Percentiles rank a stretch among this genome's conserved stretches.
phyloP scores from a whole-genome alignment of 2,888 invertebrate species.

The Leptinotarsa tumamoca region DNA sequence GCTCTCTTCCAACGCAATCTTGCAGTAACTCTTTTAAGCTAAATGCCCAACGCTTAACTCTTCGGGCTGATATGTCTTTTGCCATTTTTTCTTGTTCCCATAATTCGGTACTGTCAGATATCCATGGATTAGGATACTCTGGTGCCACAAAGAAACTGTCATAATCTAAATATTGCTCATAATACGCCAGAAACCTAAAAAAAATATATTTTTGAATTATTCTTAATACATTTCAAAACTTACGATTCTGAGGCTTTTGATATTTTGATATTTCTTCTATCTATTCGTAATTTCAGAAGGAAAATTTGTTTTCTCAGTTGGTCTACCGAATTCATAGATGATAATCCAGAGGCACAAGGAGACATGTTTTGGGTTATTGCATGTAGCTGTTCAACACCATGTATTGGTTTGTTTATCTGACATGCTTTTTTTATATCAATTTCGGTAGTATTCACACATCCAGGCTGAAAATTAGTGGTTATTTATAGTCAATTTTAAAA shows the following conservation, averaged over 20 bases:
- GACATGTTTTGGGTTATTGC: conserved; percentile 70
- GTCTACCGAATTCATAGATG: conserved; percentile 60
- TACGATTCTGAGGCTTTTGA: conserved; percentile 95
- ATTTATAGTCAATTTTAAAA: too few species aligned
- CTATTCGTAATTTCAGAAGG: conserved; percentile 81
- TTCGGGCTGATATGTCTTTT: conserved; percentile 91
- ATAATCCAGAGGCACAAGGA: conserved; percentile 67
- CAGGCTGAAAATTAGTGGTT: conserved; percentile 76
- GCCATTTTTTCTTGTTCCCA: conserved; percentile 97
- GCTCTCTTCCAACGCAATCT: conserved; percentile 95
- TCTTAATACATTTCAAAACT: conserved; percentile 65
- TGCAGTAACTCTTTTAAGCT: conserved; percentile 93
- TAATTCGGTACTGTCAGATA: conserved; percentile 92
- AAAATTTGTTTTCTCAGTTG: conserved; percentile 77
- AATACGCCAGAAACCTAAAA: conserved; percentile 86
- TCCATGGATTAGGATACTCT: conserved; percentile 97
- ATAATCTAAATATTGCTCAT: conserved; percentile 96
- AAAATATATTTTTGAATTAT: conserved; percentile 3
- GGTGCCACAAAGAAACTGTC: conserved; percentile 94
- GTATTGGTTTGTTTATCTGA: conserved; percentile 70
- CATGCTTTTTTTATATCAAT: conserved; percentile 97
- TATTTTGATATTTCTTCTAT: conserved; percentile 88
- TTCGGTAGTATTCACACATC: conserved; percentile 98
- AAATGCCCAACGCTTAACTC: conserved; percentile 98
- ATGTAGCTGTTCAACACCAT: conserved; percentile 64